These are phyloP conservation scores for Leptogaster cylindrica DNA, from an alignment of 2,888 invertebrate genomes.

Conservation along the genomic window DNA sequence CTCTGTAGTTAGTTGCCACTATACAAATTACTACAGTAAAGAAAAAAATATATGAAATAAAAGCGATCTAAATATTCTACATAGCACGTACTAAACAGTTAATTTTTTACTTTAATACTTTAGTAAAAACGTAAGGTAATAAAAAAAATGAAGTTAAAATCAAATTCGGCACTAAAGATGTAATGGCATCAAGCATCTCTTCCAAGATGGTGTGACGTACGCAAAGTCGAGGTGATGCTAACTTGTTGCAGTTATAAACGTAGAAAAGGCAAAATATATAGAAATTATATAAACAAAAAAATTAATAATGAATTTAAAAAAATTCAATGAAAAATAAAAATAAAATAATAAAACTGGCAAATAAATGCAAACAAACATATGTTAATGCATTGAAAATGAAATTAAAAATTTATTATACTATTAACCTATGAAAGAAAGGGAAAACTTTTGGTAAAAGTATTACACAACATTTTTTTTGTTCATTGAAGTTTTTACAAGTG, in stretches of 20 bases:
- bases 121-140: constrained; percentile 31
- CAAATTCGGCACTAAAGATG: constrained; percentile 17
- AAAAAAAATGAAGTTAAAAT: constrained; percentile 14
- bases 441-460: constrained; percentile 21
- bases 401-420: constrained; percentile 15
- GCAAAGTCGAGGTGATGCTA: not conserved
- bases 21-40: constrained; percentile 37
- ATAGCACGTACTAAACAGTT: constrained; percentile 22
- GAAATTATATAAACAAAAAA: no score
- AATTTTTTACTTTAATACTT: constrained; percentile 39
- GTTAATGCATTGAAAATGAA: constrained; percentile 24
- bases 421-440: constrained; percentile 1
- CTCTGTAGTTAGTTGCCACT: constrained; percentile 33
- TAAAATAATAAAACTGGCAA: no score
- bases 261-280: no score
- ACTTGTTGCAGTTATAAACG: constrained; percentile 4
- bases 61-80: constrained; percentile 22
- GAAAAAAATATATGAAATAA: constrained; percentile 15
- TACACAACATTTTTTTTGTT: constrained; percentile 2
- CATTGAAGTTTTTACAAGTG: constrained; percentile 18
- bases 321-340: no score
- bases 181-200: no score
- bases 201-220: constrained; percentile 1
- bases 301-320: no score
- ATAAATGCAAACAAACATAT: constrained; percentile 22